phyloP scores from a whole-genome alignment of 2,797 vertebrate genomes.

The Sebastes minor region DNA sequence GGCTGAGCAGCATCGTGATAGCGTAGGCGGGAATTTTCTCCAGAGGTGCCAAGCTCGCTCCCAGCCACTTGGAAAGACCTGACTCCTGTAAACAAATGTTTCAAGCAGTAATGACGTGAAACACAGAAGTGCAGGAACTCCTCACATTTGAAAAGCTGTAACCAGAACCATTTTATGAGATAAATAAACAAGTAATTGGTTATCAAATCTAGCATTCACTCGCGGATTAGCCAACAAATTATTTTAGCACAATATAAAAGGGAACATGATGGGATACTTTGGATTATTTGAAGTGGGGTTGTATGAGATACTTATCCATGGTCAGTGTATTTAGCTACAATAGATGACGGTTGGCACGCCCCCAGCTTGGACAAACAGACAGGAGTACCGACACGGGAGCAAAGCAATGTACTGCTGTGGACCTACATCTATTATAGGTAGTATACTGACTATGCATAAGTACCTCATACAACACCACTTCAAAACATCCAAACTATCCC shows the following conservation, averaged over 20 bases:
- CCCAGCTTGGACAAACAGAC: background rate
- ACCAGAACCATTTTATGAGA: background rate
- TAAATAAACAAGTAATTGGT: background rate
- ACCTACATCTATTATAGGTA: background rate
- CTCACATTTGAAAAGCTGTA: background rate
- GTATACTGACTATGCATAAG: background rate
- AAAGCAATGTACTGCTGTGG: background rate
- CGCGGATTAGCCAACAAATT: background rate
- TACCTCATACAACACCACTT: background rate
- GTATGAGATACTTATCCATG: background rate
- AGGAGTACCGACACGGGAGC: background rate
- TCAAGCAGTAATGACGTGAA: background rate
- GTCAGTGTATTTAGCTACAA: background rate
- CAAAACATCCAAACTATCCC: no score
- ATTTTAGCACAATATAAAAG: background rate
- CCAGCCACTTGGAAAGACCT: constrained; percentile 87
- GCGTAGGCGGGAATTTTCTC: constrained; percentile 81
- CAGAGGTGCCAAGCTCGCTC: constrained; percentile 84
- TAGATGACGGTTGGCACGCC: background rate
- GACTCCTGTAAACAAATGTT: constrained; percentile 78
- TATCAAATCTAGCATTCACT: background rate
- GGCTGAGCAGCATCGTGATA: constrained; percentile 83
- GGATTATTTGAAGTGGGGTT: background rate
- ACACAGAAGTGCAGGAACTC: background rate
- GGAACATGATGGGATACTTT: background rate